Evolutionary conservation across 2,797 vertebrate species (phyloP).

Genomic region (Zenarchopterus dispar): DNA sequence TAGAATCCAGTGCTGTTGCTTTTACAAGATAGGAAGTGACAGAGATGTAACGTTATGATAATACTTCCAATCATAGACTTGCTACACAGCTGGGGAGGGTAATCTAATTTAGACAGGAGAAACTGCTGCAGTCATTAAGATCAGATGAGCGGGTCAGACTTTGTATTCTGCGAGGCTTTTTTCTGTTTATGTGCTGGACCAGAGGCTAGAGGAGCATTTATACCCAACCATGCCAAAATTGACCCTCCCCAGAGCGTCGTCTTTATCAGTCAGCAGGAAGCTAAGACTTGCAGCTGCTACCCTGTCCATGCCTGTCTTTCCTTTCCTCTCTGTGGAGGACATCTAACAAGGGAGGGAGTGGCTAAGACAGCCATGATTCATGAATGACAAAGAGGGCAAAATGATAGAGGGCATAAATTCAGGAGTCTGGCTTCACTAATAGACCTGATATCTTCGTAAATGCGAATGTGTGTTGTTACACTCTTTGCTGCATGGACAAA

Average conservation of each 20-base stretch:
- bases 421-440: slow-evolving; percentile 23
- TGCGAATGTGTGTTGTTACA: slow-evolving; percentile 52
- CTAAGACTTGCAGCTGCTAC: slow-evolving; percentile 75
- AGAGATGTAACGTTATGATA: slow-evolving; percentile 54
- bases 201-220: slow-evolving; percentile 50
- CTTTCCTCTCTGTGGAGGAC: slow-evolving; percentile 63
- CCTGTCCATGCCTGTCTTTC: slow-evolving; percentile 40
- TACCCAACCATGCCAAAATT: slow-evolving; percentile 54
- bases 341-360: slow-evolving; percentile 67
- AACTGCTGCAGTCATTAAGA: slow-evolving; percentile 36
- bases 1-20: slow-evolving; percentile 36
- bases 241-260: slow-evolving; percentile 64
- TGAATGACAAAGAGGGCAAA: slow-evolving; percentile 82
- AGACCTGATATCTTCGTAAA: slow-evolving; percentile 56
- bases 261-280: slow-evolving; percentile 67
- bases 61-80: slow-evolving; percentile 45
- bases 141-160: slow-evolving; percentile 38
- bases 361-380: slow-evolving; percentile 69
- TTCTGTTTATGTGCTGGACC: slow-evolving; percentile 52
- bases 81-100: slow-evolving; percentile 23
- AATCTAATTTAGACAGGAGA: slow-evolving; percentile 49
- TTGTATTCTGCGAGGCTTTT: slow-evolving; percentile 20
- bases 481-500: slow-evolving; percentile 63
- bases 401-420: slow-evolving; percentile 30
- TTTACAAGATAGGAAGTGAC: slow-evolving; percentile 56